These are phyloP conservation scores for Canis aureus DNA, from an alignment of 2,113 vertebrate genomes.

Conservation along the genomic window DNA sequence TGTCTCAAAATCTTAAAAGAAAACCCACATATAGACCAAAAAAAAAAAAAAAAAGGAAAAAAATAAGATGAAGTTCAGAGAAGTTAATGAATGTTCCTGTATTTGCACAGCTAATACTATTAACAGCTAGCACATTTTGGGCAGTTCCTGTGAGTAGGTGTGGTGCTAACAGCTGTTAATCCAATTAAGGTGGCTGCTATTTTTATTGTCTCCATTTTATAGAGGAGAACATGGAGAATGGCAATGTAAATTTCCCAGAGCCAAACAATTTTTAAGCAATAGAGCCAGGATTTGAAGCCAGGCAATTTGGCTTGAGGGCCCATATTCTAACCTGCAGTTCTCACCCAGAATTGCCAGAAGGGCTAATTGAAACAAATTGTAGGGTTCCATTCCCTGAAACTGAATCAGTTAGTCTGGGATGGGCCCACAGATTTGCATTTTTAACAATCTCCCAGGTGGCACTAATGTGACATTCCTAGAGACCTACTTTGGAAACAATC, in stretches of 20 bases:
- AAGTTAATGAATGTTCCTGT: not conserved
- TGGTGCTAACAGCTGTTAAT: not conserved
- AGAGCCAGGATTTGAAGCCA: not conserved
- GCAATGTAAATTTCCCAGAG: not conserved
- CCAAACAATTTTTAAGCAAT: not conserved
- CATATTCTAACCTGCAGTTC: not conserved
- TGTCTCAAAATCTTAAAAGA: no score
- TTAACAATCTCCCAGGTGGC: not conserved
- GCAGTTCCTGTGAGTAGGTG: not conserved
- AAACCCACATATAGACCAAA: no score
- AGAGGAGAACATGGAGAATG: not conserved
- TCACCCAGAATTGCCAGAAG: not conserved
- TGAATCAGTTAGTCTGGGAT: not conserved
- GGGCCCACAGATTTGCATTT: not conserved
- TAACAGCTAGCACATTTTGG: not conserved
- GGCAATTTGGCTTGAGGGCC: not conserved
- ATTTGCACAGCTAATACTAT: not conserved
- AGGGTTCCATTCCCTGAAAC: not conserved
- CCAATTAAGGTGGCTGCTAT: no score
- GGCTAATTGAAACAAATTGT: not conserved
- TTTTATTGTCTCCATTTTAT: not conserved
- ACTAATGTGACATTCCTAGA: not conserved
- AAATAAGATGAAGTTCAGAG: not conserved
- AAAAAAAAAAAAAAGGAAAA: not conserved
- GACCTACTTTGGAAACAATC: not conserved